Evolutionary conservation across 2,888 invertebrate genomes (phyloP), one percentile per base, ranked within the genome.

Genomic region (Plemyria rubiginata): DNA sequence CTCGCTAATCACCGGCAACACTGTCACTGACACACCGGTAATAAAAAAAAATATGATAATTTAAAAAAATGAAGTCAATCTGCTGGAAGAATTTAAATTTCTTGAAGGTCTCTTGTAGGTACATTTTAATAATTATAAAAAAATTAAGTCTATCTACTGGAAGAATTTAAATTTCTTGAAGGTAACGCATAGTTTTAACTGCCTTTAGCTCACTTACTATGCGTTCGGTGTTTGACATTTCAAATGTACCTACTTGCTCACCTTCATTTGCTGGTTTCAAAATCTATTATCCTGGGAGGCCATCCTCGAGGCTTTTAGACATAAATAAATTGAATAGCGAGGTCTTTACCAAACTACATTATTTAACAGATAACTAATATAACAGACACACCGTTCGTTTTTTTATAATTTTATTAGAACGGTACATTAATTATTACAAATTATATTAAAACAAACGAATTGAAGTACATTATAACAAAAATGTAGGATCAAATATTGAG

Each of bases 211-310:
- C 43, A 49, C 13, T 54, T 22, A 29, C 15, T 28, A 32, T 36
- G 13, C 45, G 43, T 32, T 29, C 0, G 13, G 22, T 9, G 22
- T 41, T 32, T 59, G 63, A 63, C 63, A 63, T 63, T 59, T 63
- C 40, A 59, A 57, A 57, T 32, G 16, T 48, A 22, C 8, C 15
- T 28, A 51, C 51, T 7, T 38, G 58, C 12, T 55, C 54, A 63
- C 63, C 63, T 63, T 54, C 54, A 46, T 48, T 46, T 9, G 28
- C 11, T 45, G 43, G 7, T 58, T 51, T 51, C 54, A 50, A 62
- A 62, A 62, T 48, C 1, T 7, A 36, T 43, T 22, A 22, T 2
- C n/a, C 6, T 6, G 22, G 8, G 32, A 51, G 51, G 51, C 38
- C 16, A 51, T 16, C 54, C n/a, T 55, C 51, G 22, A 48, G 36